These are phyloP conservation scores for Gibbula magus DNA, from an alignment of 2,888 invertebrate genomes.

Conservation along the genomic window DNA sequence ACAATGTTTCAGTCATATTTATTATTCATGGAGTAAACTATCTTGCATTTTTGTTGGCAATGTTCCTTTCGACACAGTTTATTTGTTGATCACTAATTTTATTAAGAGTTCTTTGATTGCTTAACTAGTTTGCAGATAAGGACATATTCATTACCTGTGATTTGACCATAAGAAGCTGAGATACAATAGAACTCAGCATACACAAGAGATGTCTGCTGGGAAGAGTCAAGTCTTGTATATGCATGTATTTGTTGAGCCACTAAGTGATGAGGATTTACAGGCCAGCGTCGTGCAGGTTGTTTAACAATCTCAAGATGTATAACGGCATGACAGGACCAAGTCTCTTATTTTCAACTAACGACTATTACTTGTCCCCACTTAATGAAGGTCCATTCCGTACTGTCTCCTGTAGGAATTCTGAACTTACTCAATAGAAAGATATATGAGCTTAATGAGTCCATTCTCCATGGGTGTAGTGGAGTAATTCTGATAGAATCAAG, in stretches of 20 bases:
- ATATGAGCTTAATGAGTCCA: slow-evolving; percentile 4
- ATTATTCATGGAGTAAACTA: too few relatives aligned
- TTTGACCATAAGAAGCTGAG: too few relatives aligned
- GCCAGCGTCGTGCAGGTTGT: background rate
- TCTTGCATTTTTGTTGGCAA: too few relatives aligned
- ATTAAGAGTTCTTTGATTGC: too few relatives aligned
- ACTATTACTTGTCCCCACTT: slow-evolving; percentile 12
- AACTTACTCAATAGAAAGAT: slow-evolving; percentile 10
- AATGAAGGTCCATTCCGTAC: background rate
- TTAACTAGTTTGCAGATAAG: too few relatives aligned
- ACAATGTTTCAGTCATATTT: too few relatives aligned
- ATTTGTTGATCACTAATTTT: too few relatives aligned
- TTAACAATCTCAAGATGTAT: background rate
- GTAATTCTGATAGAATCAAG: slow-evolving; percentile 10
- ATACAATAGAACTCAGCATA: too few relatives aligned
- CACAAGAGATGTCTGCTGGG: too few relatives aligned
- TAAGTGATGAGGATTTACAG: background rate
- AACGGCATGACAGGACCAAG: background rate
- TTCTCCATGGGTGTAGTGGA: background rate
- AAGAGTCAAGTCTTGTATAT: background rate
- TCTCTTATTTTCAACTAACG: slow-evolving; percentile 13
- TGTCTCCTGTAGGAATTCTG: background rate
- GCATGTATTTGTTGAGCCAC: background rate
- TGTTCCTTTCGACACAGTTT: too few relatives aligned
- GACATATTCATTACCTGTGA: too few relatives aligned